phyloP scores from a whole-genome alignment of 1,140 invertebrate genomes.

The Eciton burchellii region DNA sequence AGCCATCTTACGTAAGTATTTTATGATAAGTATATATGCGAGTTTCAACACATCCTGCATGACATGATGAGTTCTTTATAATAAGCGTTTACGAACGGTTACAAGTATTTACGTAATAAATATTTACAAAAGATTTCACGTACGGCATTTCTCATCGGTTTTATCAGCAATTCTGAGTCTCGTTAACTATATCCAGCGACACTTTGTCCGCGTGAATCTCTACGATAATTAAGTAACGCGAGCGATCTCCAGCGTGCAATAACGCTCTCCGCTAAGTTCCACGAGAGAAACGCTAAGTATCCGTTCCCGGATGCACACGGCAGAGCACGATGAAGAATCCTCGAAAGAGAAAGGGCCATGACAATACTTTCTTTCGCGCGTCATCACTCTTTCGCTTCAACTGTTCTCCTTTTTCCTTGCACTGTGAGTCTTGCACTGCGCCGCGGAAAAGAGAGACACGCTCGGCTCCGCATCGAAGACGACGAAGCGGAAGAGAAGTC shows the following conservation, averaged over 20 bases:
- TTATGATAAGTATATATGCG: conserved; percentile 1
- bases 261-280: neutral
- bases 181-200: neutral
- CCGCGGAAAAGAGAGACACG: neutral
- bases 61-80: conserved; percentile 6
- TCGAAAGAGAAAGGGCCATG: neutral
- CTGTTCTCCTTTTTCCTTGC: conserved; percentile 17
- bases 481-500: conserved; percentile 39
- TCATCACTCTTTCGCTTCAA: no score
- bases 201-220: neutral
- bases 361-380: conserved; percentile 11
- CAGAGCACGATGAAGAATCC: conserved; percentile 8
- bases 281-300: conserved; percentile 2
- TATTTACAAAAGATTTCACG: neutral
- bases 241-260: conserved; percentile 9
- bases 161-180: conserved; percentile 7
- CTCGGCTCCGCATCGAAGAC: conserved; percentile 29
- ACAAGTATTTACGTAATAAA: conserved; percentile 12
- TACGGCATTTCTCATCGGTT: neutral
- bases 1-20: conserved; percentile 23
- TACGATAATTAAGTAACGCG: conserved; percentile 4
- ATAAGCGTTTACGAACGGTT: conserved; percentile 7
- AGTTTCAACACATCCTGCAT: neutral
- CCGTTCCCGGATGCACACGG: neutral
- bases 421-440: neutral